Conservation (phyloP, 2,797 vertebrate genomes). For the Galagoides demidoff region DNA sequence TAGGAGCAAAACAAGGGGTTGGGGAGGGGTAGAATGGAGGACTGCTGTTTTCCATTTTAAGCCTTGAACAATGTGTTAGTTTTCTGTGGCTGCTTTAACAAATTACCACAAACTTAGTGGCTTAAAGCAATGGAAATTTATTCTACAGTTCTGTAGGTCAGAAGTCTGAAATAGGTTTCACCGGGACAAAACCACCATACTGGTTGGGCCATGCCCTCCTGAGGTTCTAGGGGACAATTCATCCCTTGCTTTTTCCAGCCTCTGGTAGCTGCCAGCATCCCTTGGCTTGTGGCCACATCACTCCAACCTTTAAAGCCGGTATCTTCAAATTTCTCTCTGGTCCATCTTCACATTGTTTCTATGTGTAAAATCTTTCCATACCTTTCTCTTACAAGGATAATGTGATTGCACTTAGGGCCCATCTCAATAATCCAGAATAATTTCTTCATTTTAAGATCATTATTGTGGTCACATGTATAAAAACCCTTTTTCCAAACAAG, state of each 20-base stretch:
- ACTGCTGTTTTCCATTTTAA: not conserved
- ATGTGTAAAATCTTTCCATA: not conserved
- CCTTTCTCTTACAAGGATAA: not conserved
- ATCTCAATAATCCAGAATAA: not conserved
- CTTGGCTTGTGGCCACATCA: not conserved
- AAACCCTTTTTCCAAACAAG: slow-evolving; percentile 7
- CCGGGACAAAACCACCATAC: not conserved
- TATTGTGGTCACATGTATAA: not conserved
- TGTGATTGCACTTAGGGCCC: not conserved
- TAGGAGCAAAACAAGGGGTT: not conserved
- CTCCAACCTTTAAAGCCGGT: not conserved
- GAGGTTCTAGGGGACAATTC: not conserved
- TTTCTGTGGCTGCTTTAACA: not conserved
- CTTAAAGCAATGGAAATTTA: not conserved
- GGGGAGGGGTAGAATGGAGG: too few relatives aligned
- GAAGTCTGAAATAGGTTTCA: not conserved
- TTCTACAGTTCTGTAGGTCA: not conserved
- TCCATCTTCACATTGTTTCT: not conserved
- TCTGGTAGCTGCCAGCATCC: not conserved
- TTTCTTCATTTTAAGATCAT: not conserved
- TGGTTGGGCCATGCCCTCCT: too few relatives aligned
- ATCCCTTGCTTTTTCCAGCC: not conserved
- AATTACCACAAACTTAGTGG: not conserved
- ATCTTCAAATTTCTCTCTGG: not conserved
- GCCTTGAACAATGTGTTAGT: not conserved